phyloP scores from a whole-genome alignment of 2,797 vertebrate genomes.

The Knipowitschia caucasica region DNA sequence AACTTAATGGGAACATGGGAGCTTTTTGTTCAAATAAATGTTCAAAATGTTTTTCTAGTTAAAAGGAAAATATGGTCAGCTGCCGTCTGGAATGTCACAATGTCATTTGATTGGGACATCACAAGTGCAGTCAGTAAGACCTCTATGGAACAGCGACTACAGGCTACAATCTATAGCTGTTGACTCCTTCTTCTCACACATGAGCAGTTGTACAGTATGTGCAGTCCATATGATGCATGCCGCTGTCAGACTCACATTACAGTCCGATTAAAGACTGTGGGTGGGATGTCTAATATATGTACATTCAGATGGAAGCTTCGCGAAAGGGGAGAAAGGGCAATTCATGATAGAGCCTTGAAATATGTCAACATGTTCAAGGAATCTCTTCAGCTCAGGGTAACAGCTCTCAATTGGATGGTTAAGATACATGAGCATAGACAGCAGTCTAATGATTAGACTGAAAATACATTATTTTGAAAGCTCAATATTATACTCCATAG shows the following conservation, averaged over 20 bases:
- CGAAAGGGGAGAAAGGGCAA: slow-evolving; percentile 19
- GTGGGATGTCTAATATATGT: slow-evolving; percentile 59
- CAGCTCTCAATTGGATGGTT: slow-evolving; percentile 13
- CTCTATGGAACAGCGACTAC: too few species aligned
- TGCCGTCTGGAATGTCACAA: too few species aligned
- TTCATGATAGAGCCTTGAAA: slow-evolving; percentile 44
- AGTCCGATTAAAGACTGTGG: slow-evolving; percentile 51
- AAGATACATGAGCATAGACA: neutral
- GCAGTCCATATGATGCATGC: slow-evolving; percentile 43
- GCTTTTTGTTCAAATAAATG: too few species aligned
- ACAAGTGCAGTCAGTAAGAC: too few species aligned
- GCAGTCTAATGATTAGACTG: neutral
- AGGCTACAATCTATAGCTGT: too few species aligned
- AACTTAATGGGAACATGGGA: too few species aligned
- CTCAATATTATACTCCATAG: too few species aligned
- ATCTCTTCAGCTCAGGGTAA: slow-evolving; percentile 12
- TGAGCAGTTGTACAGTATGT: slow-evolving; percentile 34
- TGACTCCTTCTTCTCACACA: neutral
- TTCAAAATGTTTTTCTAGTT: too few species aligned
- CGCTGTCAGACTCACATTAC: slow-evolving; percentile 59
- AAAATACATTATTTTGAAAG: neutral
- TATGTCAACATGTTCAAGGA: slow-evolving; percentile 33
- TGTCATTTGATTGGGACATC: too few species aligned
- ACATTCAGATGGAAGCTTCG: slow-evolving; percentile 34
- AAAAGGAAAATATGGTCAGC: too few species aligned